Percentiles rank a stretch among this genome's conserved stretches.
Conservation (phyloP, 2,797 vertebrate genomes). For the Selene dorsalis region DNA sequence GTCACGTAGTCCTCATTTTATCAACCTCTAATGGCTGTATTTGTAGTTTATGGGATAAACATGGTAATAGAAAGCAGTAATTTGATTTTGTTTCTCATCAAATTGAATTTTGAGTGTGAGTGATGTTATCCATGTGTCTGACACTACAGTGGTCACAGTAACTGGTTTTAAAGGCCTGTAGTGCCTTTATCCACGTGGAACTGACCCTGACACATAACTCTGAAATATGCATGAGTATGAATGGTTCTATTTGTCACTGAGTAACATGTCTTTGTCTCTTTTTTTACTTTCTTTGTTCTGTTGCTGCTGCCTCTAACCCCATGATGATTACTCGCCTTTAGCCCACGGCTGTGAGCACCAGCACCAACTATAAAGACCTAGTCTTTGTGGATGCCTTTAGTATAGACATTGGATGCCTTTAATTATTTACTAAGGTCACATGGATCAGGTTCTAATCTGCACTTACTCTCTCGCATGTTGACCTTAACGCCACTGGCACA, state of each 20-base stretch:
- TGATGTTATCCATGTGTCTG: neutral
- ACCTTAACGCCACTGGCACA: conserved; percentile 11
- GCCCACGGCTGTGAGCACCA: conserved; percentile 16
- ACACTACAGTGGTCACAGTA: neutral
- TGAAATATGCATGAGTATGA: conserved; percentile 47
- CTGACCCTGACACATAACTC: neutral
- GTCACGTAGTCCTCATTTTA: neutral
- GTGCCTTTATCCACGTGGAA: neutral
- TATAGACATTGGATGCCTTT: too few relatives aligned
- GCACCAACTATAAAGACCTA: conserved; percentile 34
- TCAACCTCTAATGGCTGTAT: conserved; percentile 26
- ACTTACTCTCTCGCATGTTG: conserved; percentile 15
- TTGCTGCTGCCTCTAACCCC: conserved; percentile 38
- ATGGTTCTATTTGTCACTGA: conserved; percentile 24
- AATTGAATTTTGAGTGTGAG: neutral
- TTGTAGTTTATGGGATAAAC: conserved; percentile 15
- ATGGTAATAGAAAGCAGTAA: neutral
- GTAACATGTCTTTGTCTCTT: conserved; percentile 27
- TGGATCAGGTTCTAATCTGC: conserved; percentile 63
- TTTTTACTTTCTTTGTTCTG: conserved; percentile 37
- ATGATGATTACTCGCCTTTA: conserved; percentile 37
- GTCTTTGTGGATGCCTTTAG: too few relatives aligned
- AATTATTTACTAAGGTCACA: conserved; percentile 68
- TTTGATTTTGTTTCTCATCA: conserved; percentile 7
- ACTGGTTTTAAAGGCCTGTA: conserved; percentile 5